phyloP scores from a whole-genome alignment of 2,113 vertebrate species.

The Monarcha castaneiventris region DNA sequence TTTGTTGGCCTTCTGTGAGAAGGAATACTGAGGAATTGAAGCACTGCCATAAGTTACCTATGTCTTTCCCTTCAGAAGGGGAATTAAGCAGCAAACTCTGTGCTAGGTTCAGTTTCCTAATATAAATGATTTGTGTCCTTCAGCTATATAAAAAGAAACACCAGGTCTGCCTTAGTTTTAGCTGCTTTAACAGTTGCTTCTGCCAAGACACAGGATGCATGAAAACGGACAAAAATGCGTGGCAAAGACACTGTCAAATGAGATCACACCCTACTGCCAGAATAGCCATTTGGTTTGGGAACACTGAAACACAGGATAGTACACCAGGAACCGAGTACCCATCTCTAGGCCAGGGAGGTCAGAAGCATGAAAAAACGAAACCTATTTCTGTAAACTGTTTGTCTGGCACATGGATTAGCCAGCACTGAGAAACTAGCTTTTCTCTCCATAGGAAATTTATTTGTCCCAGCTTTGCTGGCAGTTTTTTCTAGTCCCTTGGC shows the following conservation, averaged over 20 bases:
- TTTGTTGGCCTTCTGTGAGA: not conserved
- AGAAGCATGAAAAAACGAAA: not conserved
- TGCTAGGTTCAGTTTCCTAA: not conserved
- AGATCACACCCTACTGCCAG: not conserved
- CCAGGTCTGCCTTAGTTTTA: not conserved
- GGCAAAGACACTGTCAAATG: not conserved
- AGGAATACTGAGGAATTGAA: not conserved
- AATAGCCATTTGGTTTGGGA: not conserved
- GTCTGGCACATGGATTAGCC: not conserved
- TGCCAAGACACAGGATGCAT: not conserved
- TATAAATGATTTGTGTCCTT: not conserved
- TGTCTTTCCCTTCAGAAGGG: not conserved
- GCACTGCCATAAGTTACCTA: not conserved
- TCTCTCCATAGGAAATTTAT: not conserved
- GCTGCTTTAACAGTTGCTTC: not conserved
- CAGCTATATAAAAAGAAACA: not conserved
- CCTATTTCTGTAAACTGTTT: conserved; percentile 13
- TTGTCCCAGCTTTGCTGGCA: not conserved
- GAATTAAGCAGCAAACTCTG: not conserved
- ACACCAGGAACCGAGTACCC: not conserved
- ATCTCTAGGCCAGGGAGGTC: not conserved
- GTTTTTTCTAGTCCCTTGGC: not conserved
- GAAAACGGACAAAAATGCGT: not conserved
- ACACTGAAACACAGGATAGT: not conserved
- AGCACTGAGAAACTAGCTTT: not conserved